Evolutionary conservation across 2,888 invertebrate genomes (phyloP).

Genomic region (Lutraria lutraria): DNA sequence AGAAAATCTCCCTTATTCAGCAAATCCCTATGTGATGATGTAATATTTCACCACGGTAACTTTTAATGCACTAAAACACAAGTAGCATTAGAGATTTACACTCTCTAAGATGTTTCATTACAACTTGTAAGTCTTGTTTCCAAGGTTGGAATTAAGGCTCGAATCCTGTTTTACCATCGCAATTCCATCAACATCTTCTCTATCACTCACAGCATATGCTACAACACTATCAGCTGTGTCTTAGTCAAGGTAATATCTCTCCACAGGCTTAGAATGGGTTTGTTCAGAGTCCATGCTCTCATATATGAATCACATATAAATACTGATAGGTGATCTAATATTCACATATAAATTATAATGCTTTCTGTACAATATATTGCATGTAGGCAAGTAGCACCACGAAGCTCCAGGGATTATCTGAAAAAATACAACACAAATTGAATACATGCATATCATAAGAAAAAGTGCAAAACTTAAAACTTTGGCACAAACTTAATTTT

Average conservation of each 20-base stretch:
- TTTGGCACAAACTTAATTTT: too few relatives aligned
- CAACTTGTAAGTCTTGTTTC: background rate
- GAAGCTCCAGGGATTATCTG: slow-evolving; percentile 48
- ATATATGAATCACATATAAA: slow-evolving; percentile 69
- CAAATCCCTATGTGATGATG: too few relatives aligned
- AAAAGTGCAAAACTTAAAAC: background rate
- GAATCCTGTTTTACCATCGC: background rate
- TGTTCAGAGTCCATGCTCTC: slow-evolving; percentile 54
- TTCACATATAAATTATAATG: slow-evolving; percentile 74
- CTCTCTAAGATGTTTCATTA: too few relatives aligned
- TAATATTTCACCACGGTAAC: too few relatives aligned
- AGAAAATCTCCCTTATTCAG: too few relatives aligned
- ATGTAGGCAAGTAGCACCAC: slow-evolving; percentile 64
- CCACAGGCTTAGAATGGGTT: slow-evolving; percentile 33
- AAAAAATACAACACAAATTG: slow-evolving; percentile 23
- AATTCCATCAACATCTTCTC: background rate
- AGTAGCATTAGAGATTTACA: too few relatives aligned
- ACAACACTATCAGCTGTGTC: background rate
- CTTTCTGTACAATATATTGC: slow-evolving; percentile 74
- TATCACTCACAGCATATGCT: background rate
- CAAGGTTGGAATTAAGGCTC: background rate
- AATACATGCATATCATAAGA: too few relatives aligned
- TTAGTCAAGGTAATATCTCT: slow-evolving; percentile 33
- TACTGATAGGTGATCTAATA: slow-evolving; percentile 69
- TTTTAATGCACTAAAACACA: too few relatives aligned